Evolutionary conservation across 2,888 invertebrate species (phyloP).

Genomic region (Erannis defoliaria): DNA sequence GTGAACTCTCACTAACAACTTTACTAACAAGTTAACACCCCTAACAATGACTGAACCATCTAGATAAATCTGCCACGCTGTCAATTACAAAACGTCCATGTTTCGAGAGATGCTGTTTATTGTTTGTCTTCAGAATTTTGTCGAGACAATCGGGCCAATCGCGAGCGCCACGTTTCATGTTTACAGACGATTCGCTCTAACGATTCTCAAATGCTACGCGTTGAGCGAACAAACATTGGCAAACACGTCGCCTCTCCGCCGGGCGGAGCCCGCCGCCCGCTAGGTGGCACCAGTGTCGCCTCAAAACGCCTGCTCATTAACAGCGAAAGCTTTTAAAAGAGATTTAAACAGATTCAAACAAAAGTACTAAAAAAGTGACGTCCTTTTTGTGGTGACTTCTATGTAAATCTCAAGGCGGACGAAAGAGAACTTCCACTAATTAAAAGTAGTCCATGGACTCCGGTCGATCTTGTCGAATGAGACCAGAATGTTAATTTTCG

Average conservation of each 20-base stretch:
- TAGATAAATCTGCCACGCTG: conserved; percentile 79
- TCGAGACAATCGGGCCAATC: conserved; percentile 78
- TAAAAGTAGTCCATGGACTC: conserved; percentile 70
- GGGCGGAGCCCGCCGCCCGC: conserved; percentile 46
- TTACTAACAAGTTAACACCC: conserved; percentile 83
- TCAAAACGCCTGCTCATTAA: conserved; percentile 75
- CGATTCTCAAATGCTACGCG: conserved; percentile 84
- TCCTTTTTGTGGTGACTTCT: conserved; percentile 80
- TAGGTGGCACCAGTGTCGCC: conserved; percentile 54
- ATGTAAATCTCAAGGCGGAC: conserved; percentile 76
- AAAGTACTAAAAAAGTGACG: conserved; percentile 78
- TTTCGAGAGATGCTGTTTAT: conserved; percentile 79
- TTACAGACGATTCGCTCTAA: conserved; percentile 82
- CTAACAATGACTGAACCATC: conserved; percentile 85
- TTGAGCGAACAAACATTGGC: conserved; percentile 75
- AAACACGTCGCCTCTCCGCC: conserved; percentile 63
- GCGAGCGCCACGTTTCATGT: conserved; percentile 75
- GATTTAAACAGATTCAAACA: conserved; percentile 81
- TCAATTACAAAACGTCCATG: conserved; percentile 83
- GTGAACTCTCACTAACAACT: conserved; percentile 81
- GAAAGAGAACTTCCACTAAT: conserved; percentile 76
- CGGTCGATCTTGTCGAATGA: conserved; percentile 67
- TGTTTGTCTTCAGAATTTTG: conserved; percentile 79
- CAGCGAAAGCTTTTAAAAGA: conserved; percentile 78
- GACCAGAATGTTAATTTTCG: conserved; percentile 72